A percentile compares a stretch with the other conserved stretches of the same genome.
phyloP scores from a whole-genome alignment of 2,888 invertebrate genomes.

The Mesorhabditis spiculigera region DNA sequence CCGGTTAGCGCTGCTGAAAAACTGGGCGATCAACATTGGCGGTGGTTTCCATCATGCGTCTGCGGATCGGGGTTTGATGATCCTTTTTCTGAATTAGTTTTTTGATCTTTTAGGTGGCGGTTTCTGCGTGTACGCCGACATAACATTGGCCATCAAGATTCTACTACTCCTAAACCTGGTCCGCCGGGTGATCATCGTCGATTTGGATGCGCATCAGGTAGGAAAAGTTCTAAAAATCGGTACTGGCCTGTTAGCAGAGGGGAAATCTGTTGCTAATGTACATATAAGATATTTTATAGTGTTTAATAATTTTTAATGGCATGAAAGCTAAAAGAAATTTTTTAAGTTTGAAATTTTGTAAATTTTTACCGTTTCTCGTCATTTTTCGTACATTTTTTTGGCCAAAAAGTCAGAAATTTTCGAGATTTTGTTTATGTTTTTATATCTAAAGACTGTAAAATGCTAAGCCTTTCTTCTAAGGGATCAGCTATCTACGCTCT shows the following conservation, averaged over 20 bases:
- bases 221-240: conserved; percentile 5
- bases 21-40: conserved; percentile 85
- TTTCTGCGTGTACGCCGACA: conserved; percentile 81
- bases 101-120: conserved; percentile 70
- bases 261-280: no score
- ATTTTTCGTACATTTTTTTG: no score
- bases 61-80: conserved; percentile 64
- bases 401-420: no score
- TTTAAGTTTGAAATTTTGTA: no score
- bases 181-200: conserved; percentile 73
- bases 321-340: no score
- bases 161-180: conserved; percentile 65
- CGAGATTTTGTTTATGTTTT: no score
- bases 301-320: no score
- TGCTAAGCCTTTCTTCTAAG: no score
- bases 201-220: conserved; percentile 86
- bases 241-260: not conserved
- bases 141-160: conserved; percentile 74
- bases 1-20: conserved; percentile 75
- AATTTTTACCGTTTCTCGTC: no score
- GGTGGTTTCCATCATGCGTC: conserved; percentile 89
- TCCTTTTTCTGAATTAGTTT: conserved; percentile 5
- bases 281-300: no score
- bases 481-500: no score
- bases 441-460: no score